Percentiles rank a stretch among this genome's conserved stretches.
These are phyloP conservation scores for Heliothis subflexa DNA, from an alignment of 1,140 invertebrate genomes.

Conservation along the genomic window DNA sequence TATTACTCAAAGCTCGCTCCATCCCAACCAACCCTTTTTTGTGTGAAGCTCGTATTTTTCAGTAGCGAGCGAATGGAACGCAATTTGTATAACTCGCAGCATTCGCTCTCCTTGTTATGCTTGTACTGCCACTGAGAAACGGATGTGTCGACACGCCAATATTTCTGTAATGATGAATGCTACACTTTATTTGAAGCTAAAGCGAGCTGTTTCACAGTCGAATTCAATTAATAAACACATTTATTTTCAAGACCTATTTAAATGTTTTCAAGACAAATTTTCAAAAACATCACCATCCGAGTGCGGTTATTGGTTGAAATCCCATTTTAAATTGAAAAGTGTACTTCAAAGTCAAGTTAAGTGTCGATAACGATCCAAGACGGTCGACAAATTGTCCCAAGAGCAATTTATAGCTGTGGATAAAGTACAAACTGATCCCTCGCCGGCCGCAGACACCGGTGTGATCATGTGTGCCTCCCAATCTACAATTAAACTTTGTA, in stretches of 20 bases:
- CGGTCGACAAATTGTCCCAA: constrained; percentile 58
- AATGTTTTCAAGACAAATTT: no score
- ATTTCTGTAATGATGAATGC: constrained; percentile 29
- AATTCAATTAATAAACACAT: background rate
- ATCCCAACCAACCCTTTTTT: constrained; percentile 65
- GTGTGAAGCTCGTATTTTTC: constrained; percentile 69
- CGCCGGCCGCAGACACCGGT: constrained; percentile 5
- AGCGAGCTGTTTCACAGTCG: background rate
- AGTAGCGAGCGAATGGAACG: constrained; percentile 64
- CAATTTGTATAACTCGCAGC: constrained; percentile 70
- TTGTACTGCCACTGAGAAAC: constrained; percentile 50
- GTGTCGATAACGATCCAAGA: constrained; percentile 42
- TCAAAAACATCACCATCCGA: no score
- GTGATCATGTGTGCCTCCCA: constrained; percentile 43
- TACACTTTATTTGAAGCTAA: background rate
- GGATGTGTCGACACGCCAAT: constrained; percentile 7
- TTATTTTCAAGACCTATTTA: no score
- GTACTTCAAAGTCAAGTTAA: constrained; percentile 22
- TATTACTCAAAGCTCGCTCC: constrained; percentile 61
- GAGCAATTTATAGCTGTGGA: constrained; percentile 58
- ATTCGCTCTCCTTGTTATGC: constrained; percentile 53
- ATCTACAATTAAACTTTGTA: constrained; percentile 45
- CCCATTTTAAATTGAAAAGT: constrained; percentile 9
- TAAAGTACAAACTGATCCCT: constrained; percentile 40
- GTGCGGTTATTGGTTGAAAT: background rate